Conservation (phyloP, 1,140 invertebrate genomes). For the Achroia grisella region DNA sequence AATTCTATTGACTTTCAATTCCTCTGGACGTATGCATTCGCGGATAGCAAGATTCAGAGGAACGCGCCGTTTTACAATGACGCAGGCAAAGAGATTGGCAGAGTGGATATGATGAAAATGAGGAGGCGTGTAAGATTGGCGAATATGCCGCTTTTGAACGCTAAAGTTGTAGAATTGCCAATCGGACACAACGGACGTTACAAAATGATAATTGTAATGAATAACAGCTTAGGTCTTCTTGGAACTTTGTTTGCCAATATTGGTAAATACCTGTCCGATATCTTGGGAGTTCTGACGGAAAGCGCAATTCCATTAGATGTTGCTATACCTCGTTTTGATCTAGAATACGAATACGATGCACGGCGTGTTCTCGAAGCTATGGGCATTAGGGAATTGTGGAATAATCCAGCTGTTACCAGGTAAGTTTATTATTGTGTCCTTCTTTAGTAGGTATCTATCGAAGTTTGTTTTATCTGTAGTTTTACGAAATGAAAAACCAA, state of each 20-base stretch:
- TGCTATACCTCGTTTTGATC: no score
- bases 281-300: no score
- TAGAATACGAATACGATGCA: no score
- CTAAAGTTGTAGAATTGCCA: slow-evolving; percentile 10
- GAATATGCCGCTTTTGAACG: slow-evolving; percentile 1
- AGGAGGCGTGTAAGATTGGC: slow-evolving; percentile 10
- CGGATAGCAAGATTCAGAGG: not conserved
- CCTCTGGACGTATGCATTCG: slow-evolving; percentile 8
- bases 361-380: no score
- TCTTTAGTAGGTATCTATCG: no score
- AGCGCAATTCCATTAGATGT: no score
- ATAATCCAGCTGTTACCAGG: no score
- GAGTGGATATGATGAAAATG: slow-evolving; percentile 10
- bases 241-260: not conserved
- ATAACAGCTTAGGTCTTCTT: not conserved
- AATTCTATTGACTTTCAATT: slow-evolving; percentile 10
- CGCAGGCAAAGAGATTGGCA: slow-evolving; percentile 2
- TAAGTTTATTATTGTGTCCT: no score
- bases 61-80: slow-evolving; percentile 12
- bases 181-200: slow-evolving; percentile 8
- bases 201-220: slow-evolving; percentile 5
- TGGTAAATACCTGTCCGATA: no score
- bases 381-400: no score
- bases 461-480: no score
- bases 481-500: no score